Evolutionary conservation across 2,888 invertebrate genomes (phyloP), one percentile per base, ranked within the genome.

Genomic region (Phaonia tiefii): DNA sequence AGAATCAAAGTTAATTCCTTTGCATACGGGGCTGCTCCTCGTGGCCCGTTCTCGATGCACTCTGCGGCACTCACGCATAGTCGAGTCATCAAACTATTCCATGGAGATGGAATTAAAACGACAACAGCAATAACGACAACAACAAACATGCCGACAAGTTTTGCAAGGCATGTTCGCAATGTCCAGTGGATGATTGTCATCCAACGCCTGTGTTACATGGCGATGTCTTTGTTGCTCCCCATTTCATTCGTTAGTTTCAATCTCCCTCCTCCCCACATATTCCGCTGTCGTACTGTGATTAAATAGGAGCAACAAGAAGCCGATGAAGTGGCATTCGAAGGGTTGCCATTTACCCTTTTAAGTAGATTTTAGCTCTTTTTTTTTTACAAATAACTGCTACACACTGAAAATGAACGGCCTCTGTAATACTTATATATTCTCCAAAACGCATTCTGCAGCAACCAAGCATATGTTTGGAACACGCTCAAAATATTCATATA

Each of bases 1-100:
- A 82, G 75, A 80, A 80, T 82, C 67, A 70, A 82, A 77, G 65
- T 80, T 76, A 80, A 77, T 77, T 80, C 80, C 42, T 39, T 54
- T 67, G 51, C 67, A 51, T 39, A 39, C 22, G 67, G 37, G 22
- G 20, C 65, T 22, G 44, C 22, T 37, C 31, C 20, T 46, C 66
- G 49, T 49, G 10, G 49, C 25, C 20, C 22, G 63, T 20, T 10
- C 37, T 17, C 15, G 39, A 20, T 63, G 54, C 63, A 66, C 51
- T 71, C 65, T 54, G 51, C 72, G 72, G 73, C 80, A 80, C 80
- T 76, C 80, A 80, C 80, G 80, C 80, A 80, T 76, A 77, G 66
- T 77, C 73, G 49, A 77, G 66, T 77, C 73, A 58, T 63, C 72
- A 72, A 72, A 56, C 66, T 56, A 60, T 75, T 75, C 56, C 66